Percentiles rank a stretch among this genome's conserved stretches.
These are phyloP conservation scores for Aphelocoma californica DNA, from an alignment of 2,797 vertebrate species.

Conservation along the genomic window DNA sequence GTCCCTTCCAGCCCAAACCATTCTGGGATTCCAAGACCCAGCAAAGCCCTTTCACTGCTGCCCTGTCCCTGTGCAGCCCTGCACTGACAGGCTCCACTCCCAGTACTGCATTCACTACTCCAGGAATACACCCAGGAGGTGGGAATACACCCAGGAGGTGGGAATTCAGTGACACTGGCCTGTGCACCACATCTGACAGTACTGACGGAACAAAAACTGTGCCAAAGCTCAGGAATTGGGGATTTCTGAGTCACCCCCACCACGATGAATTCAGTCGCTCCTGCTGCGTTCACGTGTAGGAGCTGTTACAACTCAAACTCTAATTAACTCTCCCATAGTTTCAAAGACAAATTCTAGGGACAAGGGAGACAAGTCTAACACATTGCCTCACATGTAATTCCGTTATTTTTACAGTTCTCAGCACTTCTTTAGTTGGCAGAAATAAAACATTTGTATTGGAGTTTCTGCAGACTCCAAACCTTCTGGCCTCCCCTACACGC, in stretches of 20 bases:
- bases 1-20: neutral
- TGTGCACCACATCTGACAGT: neutral
- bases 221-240: neutral
- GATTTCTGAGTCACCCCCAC: neutral
- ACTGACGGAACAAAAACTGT: accelerated
- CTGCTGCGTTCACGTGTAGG: accelerated
- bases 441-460: neutral
- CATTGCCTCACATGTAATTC: accelerated
- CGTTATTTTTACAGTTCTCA: neutral
- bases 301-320: neutral
- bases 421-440: neutral
- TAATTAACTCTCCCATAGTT: neutral
- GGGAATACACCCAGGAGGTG: accelerated
- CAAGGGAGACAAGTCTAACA: neutral
- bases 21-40: neutral
- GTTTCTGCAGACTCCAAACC: neutral
- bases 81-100: neutral
- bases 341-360: neutral
- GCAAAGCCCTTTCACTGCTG: neutral
- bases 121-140: accelerated
- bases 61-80: accelerated
- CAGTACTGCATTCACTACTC: accelerated
- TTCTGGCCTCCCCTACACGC: neutral
- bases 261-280: accelerated
- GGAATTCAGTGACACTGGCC: neutral